Evolutionary conservation across 2,888 invertebrate species (phyloP).

Genomic region (Cordylochernes scorpioides): DNA sequence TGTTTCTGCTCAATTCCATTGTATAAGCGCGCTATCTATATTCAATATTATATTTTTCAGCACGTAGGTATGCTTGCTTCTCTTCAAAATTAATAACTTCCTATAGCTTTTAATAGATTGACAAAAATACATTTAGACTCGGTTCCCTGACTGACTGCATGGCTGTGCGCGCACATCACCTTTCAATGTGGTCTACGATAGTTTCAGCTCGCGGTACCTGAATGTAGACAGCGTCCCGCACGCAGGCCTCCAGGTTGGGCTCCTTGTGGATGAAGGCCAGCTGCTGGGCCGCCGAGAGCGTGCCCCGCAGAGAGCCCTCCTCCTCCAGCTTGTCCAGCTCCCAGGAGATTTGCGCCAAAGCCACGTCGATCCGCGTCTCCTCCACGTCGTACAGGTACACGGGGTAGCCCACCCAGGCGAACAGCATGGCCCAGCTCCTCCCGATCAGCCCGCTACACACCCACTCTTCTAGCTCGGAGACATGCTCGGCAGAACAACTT

Average conservation of each 20-base stretch:
- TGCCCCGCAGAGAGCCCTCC: slow-evolving; percentile 36
- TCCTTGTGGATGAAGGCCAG: slow-evolving; percentile 35
- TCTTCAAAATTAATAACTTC: no score
- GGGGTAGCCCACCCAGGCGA: slow-evolving; percentile 66
- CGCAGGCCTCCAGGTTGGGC: slow-evolving; percentile 32
- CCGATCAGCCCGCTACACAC: slow-evolving; percentile 63
- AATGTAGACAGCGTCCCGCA: slow-evolving; percentile 46
- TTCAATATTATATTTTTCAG: no score
- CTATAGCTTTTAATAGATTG: no score
- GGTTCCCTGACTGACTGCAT: background rate
- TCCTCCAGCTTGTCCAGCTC: slow-evolving; percentile 43
- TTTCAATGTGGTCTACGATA: background rate
- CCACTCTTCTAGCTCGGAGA: no score
- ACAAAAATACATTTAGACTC: background rate
- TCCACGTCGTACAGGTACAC: slow-evolving; percentile 62
- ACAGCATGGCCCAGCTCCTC: slow-evolving; percentile 87
- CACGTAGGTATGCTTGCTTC: no score
- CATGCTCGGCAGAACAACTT: no score
- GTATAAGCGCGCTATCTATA: no score
- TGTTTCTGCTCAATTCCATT: no score
- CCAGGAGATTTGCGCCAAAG: slow-evolving; percentile 40
- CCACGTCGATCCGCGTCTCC: slow-evolving; percentile 41
- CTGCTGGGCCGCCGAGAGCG: slow-evolving; percentile 42
- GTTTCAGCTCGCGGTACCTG: slow-evolving; percentile 20
- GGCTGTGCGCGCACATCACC: no score